Conservation (phyloP, 1,140 invertebrate species). For the Calliphora vicina region DNA sequence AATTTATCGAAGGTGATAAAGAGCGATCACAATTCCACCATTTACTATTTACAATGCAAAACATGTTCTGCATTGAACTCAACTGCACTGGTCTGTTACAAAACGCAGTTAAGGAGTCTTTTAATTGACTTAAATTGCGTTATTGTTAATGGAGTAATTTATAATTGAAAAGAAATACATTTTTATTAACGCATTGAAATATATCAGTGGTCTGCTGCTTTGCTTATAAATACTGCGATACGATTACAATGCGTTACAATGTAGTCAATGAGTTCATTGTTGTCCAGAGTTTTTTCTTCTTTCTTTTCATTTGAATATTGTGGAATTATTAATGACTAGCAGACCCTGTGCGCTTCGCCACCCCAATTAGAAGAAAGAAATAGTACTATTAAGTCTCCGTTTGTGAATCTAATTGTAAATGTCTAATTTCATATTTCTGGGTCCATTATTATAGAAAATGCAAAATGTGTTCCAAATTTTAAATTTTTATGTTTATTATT, state of each 20-base stretch:
- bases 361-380: no score
- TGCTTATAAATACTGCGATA: no score
- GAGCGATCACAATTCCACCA: not conserved
- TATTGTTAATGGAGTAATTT: slow-evolving; percentile 21
- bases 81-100: no score
- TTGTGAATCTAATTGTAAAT: no score
- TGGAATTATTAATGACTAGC: no score
- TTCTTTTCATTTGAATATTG: no score
- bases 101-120: not conserved
- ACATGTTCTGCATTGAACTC: not conserved
- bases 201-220: not conserved
- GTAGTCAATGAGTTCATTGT: not conserved
- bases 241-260: not conserved
- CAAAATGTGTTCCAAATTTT: no score
- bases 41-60: not conserved
- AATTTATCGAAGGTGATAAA: slow-evolving; percentile 23
- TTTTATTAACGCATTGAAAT: slow-evolving; percentile 4
- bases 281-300: not conserved
- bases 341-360: no score
- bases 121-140: slow-evolving; percentile 33
- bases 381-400: no score
- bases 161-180: slow-evolving; percentile 23
- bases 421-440: no score
- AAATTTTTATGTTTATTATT: no score
- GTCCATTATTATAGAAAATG: no score